These are phyloP conservation scores for Glaucomys volans DNA, from an alignment of 2,113 vertebrate species.

Conservation along the genomic window DNA sequence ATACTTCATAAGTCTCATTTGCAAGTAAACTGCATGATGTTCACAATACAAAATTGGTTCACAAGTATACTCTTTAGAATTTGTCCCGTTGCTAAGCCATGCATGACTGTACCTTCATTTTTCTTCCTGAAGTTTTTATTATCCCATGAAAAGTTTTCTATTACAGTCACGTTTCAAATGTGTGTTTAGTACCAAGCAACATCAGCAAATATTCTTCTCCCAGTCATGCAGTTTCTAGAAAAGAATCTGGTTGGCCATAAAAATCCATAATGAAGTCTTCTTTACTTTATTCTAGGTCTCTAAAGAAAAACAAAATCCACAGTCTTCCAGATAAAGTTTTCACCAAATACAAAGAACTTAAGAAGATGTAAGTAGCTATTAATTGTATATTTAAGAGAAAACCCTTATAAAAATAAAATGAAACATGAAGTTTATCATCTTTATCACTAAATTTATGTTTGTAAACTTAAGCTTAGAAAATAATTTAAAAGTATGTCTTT, in stretches of 20 bases:
- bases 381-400: background rate
- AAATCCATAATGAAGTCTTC: slow-evolving; percentile 54
- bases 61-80: background rate
- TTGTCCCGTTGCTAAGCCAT: background rate
- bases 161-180: background rate
- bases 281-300: slow-evolving; percentile 84
- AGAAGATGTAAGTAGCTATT: slow-evolving; percentile 87
- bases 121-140: background rate
- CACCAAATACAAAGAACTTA: slow-evolving; percentile 84
- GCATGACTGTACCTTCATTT: background rate
- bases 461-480: slow-evolving; percentile 36
- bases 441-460: slow-evolving; percentile 1
- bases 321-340: slow-evolving; percentile 88
- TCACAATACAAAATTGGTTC: too few species aligned
- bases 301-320: slow-evolving; percentile 86
- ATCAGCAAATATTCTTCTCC: background rate
- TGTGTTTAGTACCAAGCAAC: background rate
- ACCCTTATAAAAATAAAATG: slow-evolving; percentile 50
- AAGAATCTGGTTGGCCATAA: slow-evolving; percentile 19
- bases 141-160: background rate
- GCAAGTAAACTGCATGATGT: too few species aligned
- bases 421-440: background rate
- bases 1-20: background rate
- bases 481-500: slow-evolving; percentile 20
- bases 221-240: background rate